Conservation (phyloP, 1,140 invertebrate species). For the Ceratoteleas bidentatus region DNA sequence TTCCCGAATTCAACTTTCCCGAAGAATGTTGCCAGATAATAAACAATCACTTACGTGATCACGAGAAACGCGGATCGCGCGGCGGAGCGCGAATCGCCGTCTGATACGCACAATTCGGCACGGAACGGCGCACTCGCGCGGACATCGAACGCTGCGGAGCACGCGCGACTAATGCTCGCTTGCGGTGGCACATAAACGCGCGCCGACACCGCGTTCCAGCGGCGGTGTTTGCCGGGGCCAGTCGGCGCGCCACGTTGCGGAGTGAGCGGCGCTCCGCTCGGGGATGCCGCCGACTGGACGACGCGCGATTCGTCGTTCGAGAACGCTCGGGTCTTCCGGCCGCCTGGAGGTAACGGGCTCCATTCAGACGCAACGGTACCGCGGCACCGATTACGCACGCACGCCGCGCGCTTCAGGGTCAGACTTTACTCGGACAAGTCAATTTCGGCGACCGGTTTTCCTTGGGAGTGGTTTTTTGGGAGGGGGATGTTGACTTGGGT, state of each 20-base stretch:
- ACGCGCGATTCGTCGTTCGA: too few species aligned
- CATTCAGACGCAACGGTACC: constrained; percentile 80
- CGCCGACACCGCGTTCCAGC: constrained; percentile 49
- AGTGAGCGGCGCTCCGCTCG: constrained; percentile 6
- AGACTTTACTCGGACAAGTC: constrained; percentile 23
- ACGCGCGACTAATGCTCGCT: constrained; percentile 37
- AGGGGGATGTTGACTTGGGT: too few species aligned
- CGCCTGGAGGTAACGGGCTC: constrained; percentile 71
- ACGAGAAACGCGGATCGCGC: constrained; percentile 6
- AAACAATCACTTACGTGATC: constrained; percentile 25
- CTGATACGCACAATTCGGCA: constrained; percentile 44
- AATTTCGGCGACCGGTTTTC: too few species aligned
- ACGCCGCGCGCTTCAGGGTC: constrained; percentile 27
- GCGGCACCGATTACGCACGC: constrained; percentile 76
- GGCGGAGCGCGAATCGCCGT: constrained; percentile 17
- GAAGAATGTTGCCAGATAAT: not conserved
- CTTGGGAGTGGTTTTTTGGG: too few species aligned
- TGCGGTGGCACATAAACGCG: constrained; percentile 40
- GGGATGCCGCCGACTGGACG: too few species aligned
- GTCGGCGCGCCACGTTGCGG: too few species aligned
- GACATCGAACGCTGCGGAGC: constrained; percentile 38
- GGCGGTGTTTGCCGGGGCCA: too few species aligned
- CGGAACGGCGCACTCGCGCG: constrained; percentile 42
- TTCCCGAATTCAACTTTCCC: too few species aligned
- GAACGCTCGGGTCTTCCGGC: constrained; percentile 48